Evolutionary conservation across 1,140 invertebrate genomes (phyloP).

Genomic region (Subanguina moxae): DNA sequence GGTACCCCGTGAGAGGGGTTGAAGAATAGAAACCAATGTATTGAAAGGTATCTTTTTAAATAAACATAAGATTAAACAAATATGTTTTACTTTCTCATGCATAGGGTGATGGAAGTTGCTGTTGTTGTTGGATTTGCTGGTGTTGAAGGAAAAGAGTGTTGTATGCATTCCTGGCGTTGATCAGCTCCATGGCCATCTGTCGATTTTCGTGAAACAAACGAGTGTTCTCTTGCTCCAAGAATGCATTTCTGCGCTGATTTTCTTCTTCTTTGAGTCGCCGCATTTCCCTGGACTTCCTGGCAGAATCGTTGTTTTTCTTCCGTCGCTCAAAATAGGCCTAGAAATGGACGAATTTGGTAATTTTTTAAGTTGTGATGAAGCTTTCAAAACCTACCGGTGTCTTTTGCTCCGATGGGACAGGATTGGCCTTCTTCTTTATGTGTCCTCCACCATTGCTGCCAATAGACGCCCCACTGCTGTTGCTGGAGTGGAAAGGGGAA

Average conservation of each 20-base stretch:
- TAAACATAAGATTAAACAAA: too few species aligned
- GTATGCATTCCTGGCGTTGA: constrained; percentile 1
- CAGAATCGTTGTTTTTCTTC: constrained; percentile 24
- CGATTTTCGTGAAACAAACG: not conserved
- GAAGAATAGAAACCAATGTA: too few species aligned
- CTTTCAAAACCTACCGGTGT: constrained; percentile 8
- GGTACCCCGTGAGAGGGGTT: too few species aligned
- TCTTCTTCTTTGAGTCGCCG: constrained; percentile 10
- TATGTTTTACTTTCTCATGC: too few species aligned
- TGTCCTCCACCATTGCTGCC: not conserved
- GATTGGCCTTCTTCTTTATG: constrained; percentile 16
- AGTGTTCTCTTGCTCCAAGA: constrained; percentile 10
- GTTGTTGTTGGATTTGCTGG: not conserved
- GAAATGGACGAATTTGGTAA: constrained; percentile 11
- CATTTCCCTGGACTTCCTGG: constrained; percentile 6
- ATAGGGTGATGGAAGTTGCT: not conserved
- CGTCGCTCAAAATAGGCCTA: constrained; percentile 20
- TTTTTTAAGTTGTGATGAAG: constrained; percentile 13
- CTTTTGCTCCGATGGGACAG: constrained; percentile 13
- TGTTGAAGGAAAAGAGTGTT: not conserved
- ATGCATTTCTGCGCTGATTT: constrained; percentile 1
- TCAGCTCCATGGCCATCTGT: not conserved
- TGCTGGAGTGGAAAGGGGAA: not conserved
- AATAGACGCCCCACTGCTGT: not conserved
- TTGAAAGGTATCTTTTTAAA: too few species aligned